Conservation (phyloP, 1,140 invertebrate genomes). For the Leptopilina boulardi region DNA sequence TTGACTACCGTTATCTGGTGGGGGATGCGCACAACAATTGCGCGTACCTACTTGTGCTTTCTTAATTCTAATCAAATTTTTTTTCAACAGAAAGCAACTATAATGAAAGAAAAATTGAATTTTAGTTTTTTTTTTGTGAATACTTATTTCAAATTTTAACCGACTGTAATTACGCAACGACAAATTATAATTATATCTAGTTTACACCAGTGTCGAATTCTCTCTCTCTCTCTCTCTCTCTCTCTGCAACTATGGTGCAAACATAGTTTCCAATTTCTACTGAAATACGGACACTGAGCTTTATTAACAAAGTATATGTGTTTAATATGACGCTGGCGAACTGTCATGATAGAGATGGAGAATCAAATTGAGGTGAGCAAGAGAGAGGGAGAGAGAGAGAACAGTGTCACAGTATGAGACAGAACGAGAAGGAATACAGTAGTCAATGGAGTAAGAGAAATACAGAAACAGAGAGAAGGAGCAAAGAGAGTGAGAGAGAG, state of each 20-base stretch:
- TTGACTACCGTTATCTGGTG: no score
- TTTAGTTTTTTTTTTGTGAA: no score
- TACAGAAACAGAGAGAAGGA: slow-evolving; percentile 14
- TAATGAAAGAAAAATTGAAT: no score
- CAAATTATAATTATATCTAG: slow-evolving; percentile 22
- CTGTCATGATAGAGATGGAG: slow-evolving; percentile 42
- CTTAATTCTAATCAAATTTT: no score
- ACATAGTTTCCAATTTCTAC: slow-evolving; percentile 3
- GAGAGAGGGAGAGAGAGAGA: slow-evolving; percentile 37
- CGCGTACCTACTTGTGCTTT: no score
- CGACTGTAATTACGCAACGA: neutral
- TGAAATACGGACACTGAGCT: neutral
- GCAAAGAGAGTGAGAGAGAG: slow-evolving; percentile 40
- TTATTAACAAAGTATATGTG: slow-evolving; percentile 26
- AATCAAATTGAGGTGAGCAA: slow-evolving; percentile 22
- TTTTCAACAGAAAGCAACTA: no score
- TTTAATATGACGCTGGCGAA: slow-evolving; percentile 32
- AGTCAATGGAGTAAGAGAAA: neutral
- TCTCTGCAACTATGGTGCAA: neutral
- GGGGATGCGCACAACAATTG: no score
- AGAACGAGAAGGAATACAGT: slow-evolving; percentile 8
- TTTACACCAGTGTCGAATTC: neutral
- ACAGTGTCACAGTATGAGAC: slow-evolving; percentile 24
- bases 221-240: no score
- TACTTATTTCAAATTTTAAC: neutral